These are phyloP conservation scores for Corvus cornix DNA, from an alignment of 2,113 vertebrate genomes.

Conservation along the genomic window DNA sequence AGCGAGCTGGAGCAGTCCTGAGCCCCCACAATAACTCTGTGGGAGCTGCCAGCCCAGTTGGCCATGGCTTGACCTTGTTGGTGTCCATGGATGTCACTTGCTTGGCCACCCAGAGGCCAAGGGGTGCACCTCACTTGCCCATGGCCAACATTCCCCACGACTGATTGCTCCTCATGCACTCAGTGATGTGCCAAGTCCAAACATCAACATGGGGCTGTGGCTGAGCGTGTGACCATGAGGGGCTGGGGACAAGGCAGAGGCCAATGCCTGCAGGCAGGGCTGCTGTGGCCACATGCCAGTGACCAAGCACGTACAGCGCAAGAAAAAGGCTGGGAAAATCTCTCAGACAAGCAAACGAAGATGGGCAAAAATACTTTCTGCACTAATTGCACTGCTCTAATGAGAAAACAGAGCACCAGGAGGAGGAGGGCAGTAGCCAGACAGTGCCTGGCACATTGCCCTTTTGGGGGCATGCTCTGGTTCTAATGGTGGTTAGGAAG, in stretches of 20 bases:
- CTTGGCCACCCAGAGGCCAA: background rate
- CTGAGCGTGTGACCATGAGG: accelerated
- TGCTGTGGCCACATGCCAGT: background rate
- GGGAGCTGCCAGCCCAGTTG: background rate
- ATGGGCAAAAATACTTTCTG: background rate
- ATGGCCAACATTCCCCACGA: background rate
- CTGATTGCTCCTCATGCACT: accelerated
- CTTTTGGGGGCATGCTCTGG: background rate
- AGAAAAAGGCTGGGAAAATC: background rate
- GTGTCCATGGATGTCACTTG: background rate
- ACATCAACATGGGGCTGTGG: accelerated
- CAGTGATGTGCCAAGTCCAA: background rate
- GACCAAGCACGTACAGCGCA: accelerated
- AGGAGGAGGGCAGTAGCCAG: background rate
- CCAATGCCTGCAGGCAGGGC: background rate
- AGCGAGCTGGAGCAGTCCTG: background rate
- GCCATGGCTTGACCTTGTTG: background rate
- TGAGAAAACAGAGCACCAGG: background rate
- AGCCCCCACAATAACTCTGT: background rate
- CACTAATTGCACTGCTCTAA: background rate
- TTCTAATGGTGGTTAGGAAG: background rate
- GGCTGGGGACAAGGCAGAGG: background rate
- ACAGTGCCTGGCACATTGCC: accelerated
- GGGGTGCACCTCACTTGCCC: background rate
- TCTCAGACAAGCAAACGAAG: background rate